Conservation (phyloP, 2,888 invertebrate species). For the Abscondita cerata region DNA sequence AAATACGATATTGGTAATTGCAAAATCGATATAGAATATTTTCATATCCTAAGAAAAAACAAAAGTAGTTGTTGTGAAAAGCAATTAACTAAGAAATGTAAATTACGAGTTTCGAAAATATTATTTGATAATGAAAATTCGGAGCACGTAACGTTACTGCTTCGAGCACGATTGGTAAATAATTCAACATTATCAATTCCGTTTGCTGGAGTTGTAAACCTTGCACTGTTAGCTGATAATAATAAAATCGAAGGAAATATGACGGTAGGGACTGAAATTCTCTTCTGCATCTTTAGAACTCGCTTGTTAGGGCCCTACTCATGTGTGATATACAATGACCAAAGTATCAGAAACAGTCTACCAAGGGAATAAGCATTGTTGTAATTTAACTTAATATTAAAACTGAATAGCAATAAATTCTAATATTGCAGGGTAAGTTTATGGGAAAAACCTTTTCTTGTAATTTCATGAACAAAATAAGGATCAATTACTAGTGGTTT, state of each 20-base stretch:
- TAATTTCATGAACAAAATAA: not conserved
- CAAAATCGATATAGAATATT: constrained; percentile 14
- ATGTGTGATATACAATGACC: constrained; percentile 24
- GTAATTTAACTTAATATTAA: not conserved
- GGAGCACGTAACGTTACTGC: constrained; percentile 27
- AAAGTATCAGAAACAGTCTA: constrained; percentile 1
- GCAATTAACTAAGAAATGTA: too few species aligned
- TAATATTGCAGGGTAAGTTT: too few species aligned
- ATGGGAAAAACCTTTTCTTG: too few species aligned
- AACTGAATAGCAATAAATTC: too few species aligned
- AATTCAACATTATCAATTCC: constrained; percentile 32
- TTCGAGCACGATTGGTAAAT: constrained; percentile 32
- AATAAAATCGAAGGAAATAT: constrained; percentile 27
- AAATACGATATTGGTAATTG: constrained; percentile 20
- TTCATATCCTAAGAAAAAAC: too few species aligned
- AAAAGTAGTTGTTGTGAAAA: too few species aligned
- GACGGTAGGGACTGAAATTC: constrained; percentile 26
- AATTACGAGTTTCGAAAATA: constrained; percentile 20
- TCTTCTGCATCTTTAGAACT: constrained; percentile 25
- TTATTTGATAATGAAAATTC: constrained; percentile 25
- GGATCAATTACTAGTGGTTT: too few species aligned
- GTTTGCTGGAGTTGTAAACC: constrained; percentile 27
- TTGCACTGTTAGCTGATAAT: constrained; percentile 25
- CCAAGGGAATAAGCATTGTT: not conserved
- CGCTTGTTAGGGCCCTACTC: not conserved